Conservation (phyloP, 2,797 vertebrate genomes). For the Tragopan temminckii region DNA sequence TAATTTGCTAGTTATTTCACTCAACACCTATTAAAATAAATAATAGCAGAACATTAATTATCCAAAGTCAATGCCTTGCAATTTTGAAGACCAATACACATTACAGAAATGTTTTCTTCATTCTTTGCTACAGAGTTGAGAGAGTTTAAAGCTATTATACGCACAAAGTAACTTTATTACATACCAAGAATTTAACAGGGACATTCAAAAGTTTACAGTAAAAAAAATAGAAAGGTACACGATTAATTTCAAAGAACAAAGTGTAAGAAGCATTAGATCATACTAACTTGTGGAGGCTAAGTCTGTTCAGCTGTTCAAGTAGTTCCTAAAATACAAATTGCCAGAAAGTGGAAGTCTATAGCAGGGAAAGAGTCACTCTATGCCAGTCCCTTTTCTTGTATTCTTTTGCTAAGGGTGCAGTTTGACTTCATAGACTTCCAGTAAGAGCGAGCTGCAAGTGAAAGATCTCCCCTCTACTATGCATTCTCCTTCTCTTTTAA, state of each 20-base stretch:
- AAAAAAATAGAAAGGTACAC: background rate
- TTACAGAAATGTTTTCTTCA: background rate
- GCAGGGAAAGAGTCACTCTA: background rate
- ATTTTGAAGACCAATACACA: background rate
- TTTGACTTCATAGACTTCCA: background rate
- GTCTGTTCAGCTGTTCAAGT: background rate
- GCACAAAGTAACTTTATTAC: background rate
- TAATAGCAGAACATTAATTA: background rate
- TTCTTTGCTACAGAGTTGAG: background rate
- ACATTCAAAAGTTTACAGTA: background rate
- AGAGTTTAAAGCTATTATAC: background rate
- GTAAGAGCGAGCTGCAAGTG: background rate
- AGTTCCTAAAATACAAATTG: background rate
- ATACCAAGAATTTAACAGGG: background rate
- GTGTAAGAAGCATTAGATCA: background rate
- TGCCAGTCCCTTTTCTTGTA: background rate
- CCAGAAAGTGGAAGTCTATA: background rate
- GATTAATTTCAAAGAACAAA: background rate
- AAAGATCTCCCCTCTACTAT: background rate
- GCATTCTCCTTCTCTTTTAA: background rate
- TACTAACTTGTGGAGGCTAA: background rate
- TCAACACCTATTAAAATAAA: background rate
- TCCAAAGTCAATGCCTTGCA: background rate
- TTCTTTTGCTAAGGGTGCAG: background rate
- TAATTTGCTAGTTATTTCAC: background rate